Evolutionary conservation across 2,888 invertebrate genomes (phyloP), one percentile per base, ranked within the genome.

Genomic region (Oxycera nigricornis): DNA sequence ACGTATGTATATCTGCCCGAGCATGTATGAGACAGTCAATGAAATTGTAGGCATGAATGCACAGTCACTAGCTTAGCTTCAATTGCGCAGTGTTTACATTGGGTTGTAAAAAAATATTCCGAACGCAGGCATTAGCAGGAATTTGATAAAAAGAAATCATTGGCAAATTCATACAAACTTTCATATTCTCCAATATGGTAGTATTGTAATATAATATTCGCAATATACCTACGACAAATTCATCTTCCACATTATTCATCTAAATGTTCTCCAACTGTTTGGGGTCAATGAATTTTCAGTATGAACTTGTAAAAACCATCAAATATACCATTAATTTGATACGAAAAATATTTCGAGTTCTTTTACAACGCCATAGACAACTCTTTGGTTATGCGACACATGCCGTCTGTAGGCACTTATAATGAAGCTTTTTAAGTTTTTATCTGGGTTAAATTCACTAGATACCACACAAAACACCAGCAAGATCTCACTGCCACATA

Each of bases 331-430:
- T 46, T 46, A 3, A 46, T 7, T 46, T 46, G 11, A 3, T 2
- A 17, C 17, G 11, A 3, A 46, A 46, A 46, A 46, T 11, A 46
- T 3, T 46, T 14, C 2, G 3, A 46, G 4, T 46, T 17, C 46
- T n/a, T n/a, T 46, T 46, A 46, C 46, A 46, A 46, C 11, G 46
- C 46, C 46, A 46, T n/a, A n/a, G 46, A 46, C 46, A 46, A n/a
- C 46, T 46, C 17, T 14, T 14, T 46, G n/a, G 14, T 46, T 17
- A 46, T 46, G 46, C 46, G 46, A 46, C 46, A 46, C 46, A 46
- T 46, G 14, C 46, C 46, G n/a, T n/a, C n/a, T n/a, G n/a, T n/a
- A n/a, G n/a, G n/a, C n/a, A n/a, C n/a, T n/a, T n/a, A n/a, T n/a
- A n/a, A n/a, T n/a, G n/a, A 46, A 46, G 46, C 17, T 46, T 46